Evolutionary conservation across 1,140 invertebrate species (phyloP).

Genomic region (Vollenhovia emeryi): DNA sequence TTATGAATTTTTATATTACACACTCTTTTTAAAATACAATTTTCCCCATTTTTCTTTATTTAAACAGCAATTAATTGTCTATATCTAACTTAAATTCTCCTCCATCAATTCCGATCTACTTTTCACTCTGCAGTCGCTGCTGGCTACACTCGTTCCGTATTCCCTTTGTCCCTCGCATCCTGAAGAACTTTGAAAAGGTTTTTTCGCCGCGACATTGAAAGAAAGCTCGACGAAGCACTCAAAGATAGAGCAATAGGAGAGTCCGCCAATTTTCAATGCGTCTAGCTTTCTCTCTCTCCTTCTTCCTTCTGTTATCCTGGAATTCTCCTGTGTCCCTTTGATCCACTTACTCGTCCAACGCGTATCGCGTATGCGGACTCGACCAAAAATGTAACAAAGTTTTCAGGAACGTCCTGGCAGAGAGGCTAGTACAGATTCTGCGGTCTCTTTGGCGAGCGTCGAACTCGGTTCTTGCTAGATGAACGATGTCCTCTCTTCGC

Average conservation of each 20-base stretch:
- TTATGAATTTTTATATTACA: background rate
- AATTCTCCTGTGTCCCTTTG: slow-evolving; percentile 78
- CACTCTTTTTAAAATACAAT: background rate
- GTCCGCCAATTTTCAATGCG: slow-evolving; percentile 30
- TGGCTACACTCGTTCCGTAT: slow-evolving; percentile 36
- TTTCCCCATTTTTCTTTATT: background rate
- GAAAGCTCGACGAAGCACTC: slow-evolving; percentile 50
- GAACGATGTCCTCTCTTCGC: slow-evolving; percentile 38
- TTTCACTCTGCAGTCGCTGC: background rate
- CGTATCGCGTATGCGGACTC: slow-evolving; percentile 74
- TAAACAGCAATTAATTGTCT: background rate
- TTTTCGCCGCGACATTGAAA: slow-evolving; percentile 22
- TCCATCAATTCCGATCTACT: slow-evolving; percentile 7
- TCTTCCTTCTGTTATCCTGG: slow-evolving; percentile 47
- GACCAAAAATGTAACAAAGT: slow-evolving; percentile 84
- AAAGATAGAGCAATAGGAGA: slow-evolving; percentile 53
- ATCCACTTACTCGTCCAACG: slow-evolving; percentile 79
- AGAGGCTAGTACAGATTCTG: slow-evolving; percentile 80
- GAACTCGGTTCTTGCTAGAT: slow-evolving; percentile 63
- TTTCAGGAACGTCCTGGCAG: slow-evolving; percentile 75
- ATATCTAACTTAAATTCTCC: slow-evolving; percentile 6
- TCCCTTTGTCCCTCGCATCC: slow-evolving; percentile 28
- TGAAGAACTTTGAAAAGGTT: slow-evolving; percentile 54
- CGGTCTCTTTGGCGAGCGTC: slow-evolving; percentile 80
- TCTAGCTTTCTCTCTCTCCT: slow-evolving; percentile 13